Conservation (phyloP, 64 coral and sea anemone species). For the Actinia equina region DNA sequence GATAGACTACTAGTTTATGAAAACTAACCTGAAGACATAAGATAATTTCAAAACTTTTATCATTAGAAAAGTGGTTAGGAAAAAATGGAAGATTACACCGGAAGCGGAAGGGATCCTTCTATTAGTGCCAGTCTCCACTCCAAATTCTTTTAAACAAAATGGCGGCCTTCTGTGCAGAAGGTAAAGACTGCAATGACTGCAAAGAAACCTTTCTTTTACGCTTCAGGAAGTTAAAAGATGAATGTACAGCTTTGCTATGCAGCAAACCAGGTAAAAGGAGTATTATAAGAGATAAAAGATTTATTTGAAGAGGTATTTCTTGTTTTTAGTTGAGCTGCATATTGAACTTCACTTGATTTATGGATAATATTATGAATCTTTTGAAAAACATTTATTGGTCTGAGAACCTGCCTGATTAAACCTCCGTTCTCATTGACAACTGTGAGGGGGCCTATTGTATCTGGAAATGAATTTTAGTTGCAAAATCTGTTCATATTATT, state of each 20-base stretch:
- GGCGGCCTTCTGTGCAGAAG: conserved; percentile 3
- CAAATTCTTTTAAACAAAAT: not conserved
- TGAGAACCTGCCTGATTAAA: too few species aligned
- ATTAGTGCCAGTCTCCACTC: not conserved
- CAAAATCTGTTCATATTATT: too few species aligned
- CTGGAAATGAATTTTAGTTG: too few species aligned
- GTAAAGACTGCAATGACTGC: not conserved
- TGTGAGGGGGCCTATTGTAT: too few species aligned
- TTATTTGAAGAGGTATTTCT: not conserved
- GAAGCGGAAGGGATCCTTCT: not conserved
- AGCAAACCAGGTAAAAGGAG: conserved; percentile 1
- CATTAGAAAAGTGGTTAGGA: too few species aligned
- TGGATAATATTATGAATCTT: too few species aligned
- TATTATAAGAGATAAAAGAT: not conserved
- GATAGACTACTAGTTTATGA: too few species aligned
- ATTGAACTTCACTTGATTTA: too few species aligned
- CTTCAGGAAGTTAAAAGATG: not conserved
- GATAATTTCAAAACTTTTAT: too few species aligned
- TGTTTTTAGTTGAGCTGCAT: not conserved
- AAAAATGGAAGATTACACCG: not conserved
- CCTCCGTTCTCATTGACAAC: too few species aligned
- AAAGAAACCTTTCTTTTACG: not conserved
- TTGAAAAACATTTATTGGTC: too few species aligned
- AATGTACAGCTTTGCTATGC: conserved; percentile 18
- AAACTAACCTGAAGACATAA: too few species aligned